Base-by-base conservation (phyloP, 2,797 vertebrate genomes). In the Buceros bicornis region DNA sequence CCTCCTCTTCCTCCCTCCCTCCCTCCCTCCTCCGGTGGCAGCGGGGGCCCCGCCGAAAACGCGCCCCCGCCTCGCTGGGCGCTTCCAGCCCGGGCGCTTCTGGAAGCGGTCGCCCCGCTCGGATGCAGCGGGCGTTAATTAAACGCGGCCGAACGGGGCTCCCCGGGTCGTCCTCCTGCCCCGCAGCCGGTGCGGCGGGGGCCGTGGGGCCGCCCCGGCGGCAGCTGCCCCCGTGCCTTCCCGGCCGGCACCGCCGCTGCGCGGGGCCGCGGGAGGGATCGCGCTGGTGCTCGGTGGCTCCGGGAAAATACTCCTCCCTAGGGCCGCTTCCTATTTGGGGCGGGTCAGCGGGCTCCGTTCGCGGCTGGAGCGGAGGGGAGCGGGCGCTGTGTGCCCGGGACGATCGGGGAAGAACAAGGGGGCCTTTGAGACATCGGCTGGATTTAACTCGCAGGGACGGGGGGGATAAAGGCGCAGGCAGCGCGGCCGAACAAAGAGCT, bases 401-500 rank as follows among this genome's bases (percentile, higher is more conserved):
- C 97, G 72, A 94, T 97, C 95, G 51, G 97, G 97, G 97, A 85
- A 56, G 95, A 98, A 98, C 98, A 98, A 98, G 97, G 88, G 91
- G 87, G 91, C 96, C 96, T 97, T 98, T 98, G 98, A 98, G 97
- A 56, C 67, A 86, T 93, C 97, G 94, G 97, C 94, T 97, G 97
- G 94, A 96, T 97, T 93, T 96, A 76, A 79, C 97, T 97, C 70
- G 92, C 97, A 89, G 91, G 92, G 74, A 86, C 94, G 90, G 91
- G 96, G 96, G 95, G 96, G 93, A 97, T 84, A 89, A 82, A 95
- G 97, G 97, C 95, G 95, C 97, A 74, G 97, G 97, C 96, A 87
- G 97, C 96, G 62, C 94, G 78, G 88, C 28, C 42, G 95, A 97
- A 98, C 98, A 98, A 98, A 98, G 98, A 97, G 96, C 96, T 95